Conservation (phyloP, 2,888 invertebrate genomes). For the Lissonota sp. region DNA sequence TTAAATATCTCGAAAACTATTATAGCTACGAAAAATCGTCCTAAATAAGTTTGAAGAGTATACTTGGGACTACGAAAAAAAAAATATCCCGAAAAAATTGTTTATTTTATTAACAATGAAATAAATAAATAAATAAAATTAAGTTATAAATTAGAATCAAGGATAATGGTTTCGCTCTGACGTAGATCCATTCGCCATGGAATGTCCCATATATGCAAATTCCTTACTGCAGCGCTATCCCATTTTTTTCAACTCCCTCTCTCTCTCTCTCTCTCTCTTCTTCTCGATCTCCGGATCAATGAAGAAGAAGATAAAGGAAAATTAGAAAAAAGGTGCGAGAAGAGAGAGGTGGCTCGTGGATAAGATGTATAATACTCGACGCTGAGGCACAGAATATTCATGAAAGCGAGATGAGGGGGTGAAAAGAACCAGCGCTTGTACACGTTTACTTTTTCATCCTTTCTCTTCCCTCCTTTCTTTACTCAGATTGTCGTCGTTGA, state of each 20-base stretch:
- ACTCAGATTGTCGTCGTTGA: slow-evolving; percentile 15
- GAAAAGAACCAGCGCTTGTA: slow-evolving; percentile 20
- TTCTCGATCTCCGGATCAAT: slow-evolving; percentile 24
- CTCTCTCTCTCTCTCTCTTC: slow-evolving; percentile 2
- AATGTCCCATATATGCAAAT: not conserved
- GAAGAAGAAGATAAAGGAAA: slow-evolving; percentile 23
- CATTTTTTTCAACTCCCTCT: too few species aligned
- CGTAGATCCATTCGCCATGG: not conserved
- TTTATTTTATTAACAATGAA: too few species aligned
- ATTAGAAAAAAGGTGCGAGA: slow-evolving; percentile 4
- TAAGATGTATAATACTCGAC: slow-evolving; percentile 17
- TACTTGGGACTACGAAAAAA: too few species aligned
- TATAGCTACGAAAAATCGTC: too few species aligned
- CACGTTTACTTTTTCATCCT: slow-evolving; percentile 7
- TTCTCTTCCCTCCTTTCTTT: slow-evolving; percentile 7
- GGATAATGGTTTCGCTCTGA: too few species aligned
- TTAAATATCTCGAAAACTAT: too few species aligned
- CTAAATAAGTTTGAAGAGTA: too few species aligned
- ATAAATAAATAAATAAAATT: too few species aligned
- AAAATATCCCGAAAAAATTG: too few species aligned
- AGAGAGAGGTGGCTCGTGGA: slow-evolving; percentile 27
- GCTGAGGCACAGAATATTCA: slow-evolving; percentile 43
- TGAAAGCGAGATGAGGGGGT: slow-evolving; percentile 34
- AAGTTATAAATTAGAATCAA: too few species aligned
- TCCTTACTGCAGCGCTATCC: too few species aligned